Evolutionary conservation across 30 jellyfish, hydroid and myxozoan genomes (phyloP).

Genomic region (Pseudorhiza aurosa): DNA sequence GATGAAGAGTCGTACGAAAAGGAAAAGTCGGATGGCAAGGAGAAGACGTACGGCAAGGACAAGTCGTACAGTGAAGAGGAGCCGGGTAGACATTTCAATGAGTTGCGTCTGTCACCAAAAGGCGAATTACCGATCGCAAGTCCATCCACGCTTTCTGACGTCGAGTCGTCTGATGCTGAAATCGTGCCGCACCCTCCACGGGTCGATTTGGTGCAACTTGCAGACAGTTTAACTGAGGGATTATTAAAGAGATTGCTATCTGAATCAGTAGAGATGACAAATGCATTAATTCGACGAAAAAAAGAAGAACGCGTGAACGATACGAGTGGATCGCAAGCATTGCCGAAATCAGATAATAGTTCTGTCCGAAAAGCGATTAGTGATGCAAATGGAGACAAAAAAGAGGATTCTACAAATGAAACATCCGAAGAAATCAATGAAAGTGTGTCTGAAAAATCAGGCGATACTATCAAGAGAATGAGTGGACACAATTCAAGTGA

Average conservation of each 20-base stretch:
- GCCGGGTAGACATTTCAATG: not conserved
- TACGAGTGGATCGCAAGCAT: not conserved
- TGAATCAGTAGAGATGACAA: slow-evolving; percentile 46
- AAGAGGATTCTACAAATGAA: not conserved
- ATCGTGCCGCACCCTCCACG: slow-evolving; percentile 64
- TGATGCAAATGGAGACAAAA: not conserved
- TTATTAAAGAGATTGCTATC: slow-evolving; percentile 60
- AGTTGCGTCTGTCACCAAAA: not conserved
- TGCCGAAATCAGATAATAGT: not conserved
- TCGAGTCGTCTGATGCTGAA: slow-evolving; percentile 62
- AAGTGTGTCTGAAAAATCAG: slow-evolving; percentile 42
- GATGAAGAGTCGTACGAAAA: not conserved
- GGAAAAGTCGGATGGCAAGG: not conserved
- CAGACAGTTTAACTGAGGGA: slow-evolving; percentile 82
- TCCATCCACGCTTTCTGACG: slow-evolving; percentile 42
- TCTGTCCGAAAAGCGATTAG: not conserved
- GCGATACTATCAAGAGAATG: slow-evolving; percentile 52
- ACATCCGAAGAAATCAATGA: slow-evolving; percentile 35
- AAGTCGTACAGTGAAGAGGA: not conserved
- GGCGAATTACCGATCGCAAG: slow-evolving; percentile 1
- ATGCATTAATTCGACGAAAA: not conserved
- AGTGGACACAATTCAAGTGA: slow-evolving; percentile 17
- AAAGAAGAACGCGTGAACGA: not conserved
- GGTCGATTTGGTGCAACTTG: slow-evolving; percentile 68
- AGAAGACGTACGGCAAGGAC: not conserved